Evolutionary conservation across 2,797 vertebrate genomes (phyloP), one percentile per base, ranked within the genome.

Genomic region (Lates japonicus): DNA sequence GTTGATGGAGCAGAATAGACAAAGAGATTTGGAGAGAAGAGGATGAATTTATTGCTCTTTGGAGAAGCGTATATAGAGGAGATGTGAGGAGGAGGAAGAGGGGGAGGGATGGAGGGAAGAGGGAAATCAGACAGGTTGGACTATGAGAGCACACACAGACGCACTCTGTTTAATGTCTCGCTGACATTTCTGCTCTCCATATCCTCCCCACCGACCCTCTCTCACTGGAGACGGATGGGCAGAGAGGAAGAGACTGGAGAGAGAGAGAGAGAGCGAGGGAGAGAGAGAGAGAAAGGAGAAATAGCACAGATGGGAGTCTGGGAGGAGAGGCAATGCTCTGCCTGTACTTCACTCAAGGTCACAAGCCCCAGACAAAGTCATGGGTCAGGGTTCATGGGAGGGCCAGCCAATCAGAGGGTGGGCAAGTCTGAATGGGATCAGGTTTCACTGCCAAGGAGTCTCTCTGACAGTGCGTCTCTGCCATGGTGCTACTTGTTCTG

Each of bases 341-440:
- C 83, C 89, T 89, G 92, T 90, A 91, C 91, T 93, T 92, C 87
- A 86, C 78, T 88, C 92, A 93, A 95, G 95, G 95, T 95, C 93
- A 91, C 78, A 79, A 88, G 95, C 93, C 93, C 94, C 96, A 97
- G 96, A 95, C 96, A 87, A 95, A 97, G 96, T 97, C 96, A 96
- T 78, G 92, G 97, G 97, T 96, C 95, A 96, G 95, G 96, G 98
- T 96, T 97, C 97, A 97, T 31, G 0, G 70, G 84, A 92, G 95
- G 97, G 97, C 91, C 96, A 95, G 84, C 88, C 92, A 93, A 95
- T 94, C 89, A 87, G 90, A 81, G 84, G 86, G 86, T 73, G 88
- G 81, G 75, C 81, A 75, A 77, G 84, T 87, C 65, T 74, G 83
- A 81, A 79, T 37, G 67, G 86, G 90, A 90, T 95, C 89, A 71